Evolutionary conservation across 2,113 vertebrate species (phyloP).

Genomic region (Collichthys lucidus): DNA sequence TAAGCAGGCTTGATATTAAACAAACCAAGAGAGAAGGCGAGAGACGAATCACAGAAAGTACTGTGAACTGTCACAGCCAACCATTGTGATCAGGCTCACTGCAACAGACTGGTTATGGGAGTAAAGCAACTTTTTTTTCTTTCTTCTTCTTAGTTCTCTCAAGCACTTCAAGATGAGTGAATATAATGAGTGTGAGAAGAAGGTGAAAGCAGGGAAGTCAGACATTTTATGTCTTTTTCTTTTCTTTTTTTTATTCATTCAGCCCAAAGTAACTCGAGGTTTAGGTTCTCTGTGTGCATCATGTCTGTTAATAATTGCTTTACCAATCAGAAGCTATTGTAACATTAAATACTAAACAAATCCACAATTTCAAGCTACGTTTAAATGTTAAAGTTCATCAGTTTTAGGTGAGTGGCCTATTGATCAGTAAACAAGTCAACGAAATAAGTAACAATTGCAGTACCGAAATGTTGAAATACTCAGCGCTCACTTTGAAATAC

Average conservation of each 20-base stretch:
- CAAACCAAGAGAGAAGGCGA: conserved; percentile 24
- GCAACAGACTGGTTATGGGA: conserved; percentile 59
- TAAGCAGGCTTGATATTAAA: conserved; percentile 55
- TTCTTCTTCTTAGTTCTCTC: conserved; percentile 63
- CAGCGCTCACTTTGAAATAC: not conserved
- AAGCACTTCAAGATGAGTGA: conserved; percentile 66
- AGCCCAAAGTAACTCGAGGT: conserved; percentile 26
- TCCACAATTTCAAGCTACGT: not conserved
- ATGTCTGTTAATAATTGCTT: conserved; percentile 15
- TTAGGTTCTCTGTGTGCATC: conserved; percentile 51
- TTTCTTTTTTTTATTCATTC: conserved; percentile 35
- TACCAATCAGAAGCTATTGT: conserved; percentile 33
- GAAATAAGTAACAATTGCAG: not conserved
- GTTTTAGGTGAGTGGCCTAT: conserved; percentile 11
- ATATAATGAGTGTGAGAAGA: conserved; percentile 46
- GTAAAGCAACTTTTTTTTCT: conserved; percentile 59
- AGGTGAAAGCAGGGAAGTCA: conserved; percentile 57
- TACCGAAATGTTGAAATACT: not conserved
- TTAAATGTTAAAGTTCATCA: not conserved
- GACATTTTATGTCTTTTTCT: conserved; percentile 41
- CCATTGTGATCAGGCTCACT: conserved; percentile 47
- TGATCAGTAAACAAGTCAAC: conserved; percentile 36
- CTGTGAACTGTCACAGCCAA: conserved; percentile 44
- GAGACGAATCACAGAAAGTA: conserved; percentile 27
- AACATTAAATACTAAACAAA: not conserved